phyloP scores from a whole-genome alignment of 2,113 vertebrate genomes.

The Nothobranchius kuhntae region DNA sequence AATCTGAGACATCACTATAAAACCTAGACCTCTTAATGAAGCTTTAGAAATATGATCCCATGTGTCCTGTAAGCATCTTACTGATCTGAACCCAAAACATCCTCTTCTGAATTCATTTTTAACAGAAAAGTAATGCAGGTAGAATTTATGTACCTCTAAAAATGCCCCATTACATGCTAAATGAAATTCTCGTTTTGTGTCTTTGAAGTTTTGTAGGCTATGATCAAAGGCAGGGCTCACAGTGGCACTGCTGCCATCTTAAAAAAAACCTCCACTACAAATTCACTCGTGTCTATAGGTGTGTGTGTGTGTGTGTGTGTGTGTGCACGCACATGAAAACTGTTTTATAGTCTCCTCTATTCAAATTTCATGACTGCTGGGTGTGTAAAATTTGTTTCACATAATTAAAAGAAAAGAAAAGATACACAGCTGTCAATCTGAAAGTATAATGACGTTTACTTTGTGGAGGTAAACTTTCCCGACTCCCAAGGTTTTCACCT shows the following conservation, averaged over 20 bases:
- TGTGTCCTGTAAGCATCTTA: slow-evolving; percentile 8
- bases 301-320: slow-evolving; percentile 1
- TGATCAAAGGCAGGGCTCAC: slow-evolving; percentile 57
- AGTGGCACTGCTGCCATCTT: slow-evolving; percentile 39
- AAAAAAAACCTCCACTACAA: slow-evolving; percentile 27
- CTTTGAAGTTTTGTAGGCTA: slow-evolving; percentile 58
- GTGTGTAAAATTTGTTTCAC: slow-evolving; percentile 26
- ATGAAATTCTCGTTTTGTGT: slow-evolving; percentile 46
- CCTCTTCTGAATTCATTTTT: slow-evolving; percentile 7
- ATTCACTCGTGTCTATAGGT: background rate
- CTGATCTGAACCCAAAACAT: slow-evolving; percentile 1
- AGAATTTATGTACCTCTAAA: slow-evolving; percentile 31
- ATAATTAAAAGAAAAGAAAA: background rate
- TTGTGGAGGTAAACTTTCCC: background rate
- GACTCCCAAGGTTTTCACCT: background rate
- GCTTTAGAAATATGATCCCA: slow-evolving; percentile 4
- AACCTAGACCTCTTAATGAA: background rate
- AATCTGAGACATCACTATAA: background rate
- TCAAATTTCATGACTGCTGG: slow-evolving; percentile 16
- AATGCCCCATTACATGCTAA: slow-evolving; percentile 46
- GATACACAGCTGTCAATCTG: slow-evolving; percentile 5
- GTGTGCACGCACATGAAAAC: background rate
- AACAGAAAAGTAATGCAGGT: slow-evolving; percentile 13
- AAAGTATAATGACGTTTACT: slow-evolving; percentile 20
- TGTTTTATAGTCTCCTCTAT: slow-evolving; percentile 9